phyloP scores from a whole-genome alignment of 2,888 invertebrate species.

The Azorinus chamasolen region DNA sequence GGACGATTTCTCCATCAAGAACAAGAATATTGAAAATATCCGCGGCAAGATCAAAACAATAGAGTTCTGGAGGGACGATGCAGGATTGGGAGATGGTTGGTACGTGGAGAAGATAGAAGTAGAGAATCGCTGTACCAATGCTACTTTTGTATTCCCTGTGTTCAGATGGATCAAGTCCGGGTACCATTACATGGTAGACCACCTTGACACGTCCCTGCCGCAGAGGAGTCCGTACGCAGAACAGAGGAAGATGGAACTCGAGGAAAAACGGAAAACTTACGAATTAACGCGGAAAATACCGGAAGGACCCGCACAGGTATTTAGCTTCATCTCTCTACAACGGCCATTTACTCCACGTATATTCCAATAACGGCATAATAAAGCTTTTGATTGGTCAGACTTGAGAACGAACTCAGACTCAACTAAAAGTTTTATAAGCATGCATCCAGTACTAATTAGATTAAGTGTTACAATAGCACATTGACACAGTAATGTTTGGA shows the following conservation, averaged over 20 bases:
- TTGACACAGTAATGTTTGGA: too few species aligned
- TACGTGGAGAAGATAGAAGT: slow-evolving; percentile 83
- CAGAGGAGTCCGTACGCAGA: slow-evolving; percentile 84
- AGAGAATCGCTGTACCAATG: slow-evolving; percentile 62
- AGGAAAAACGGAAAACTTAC: slow-evolving; percentile 79
- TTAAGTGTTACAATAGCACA: too few species aligned
- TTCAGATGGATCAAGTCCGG: slow-evolving; percentile 86
- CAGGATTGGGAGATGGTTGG: slow-evolving; percentile 85
- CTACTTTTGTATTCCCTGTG: slow-evolving; percentile 83
- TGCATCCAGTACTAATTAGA: too few species aligned
- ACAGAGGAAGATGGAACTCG: slow-evolving; percentile 84
- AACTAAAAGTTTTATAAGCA: too few species aligned
- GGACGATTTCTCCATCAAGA: slow-evolving; percentile 73
- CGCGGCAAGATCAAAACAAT: slow-evolving; percentile 72
- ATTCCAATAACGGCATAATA: too few species aligned
- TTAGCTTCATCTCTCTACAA: too few species aligned
- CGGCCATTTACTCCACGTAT: too few species aligned
- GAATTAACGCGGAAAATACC: slow-evolving; percentile 61
- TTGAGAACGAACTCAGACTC: too few species aligned
- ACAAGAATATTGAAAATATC: slow-evolving; percentile 39
- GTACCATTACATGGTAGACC: slow-evolving; percentile 82
- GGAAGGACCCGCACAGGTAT: slow-evolving; percentile 76
- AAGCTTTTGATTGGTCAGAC: too few species aligned
- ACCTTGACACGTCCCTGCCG: slow-evolving; percentile 86
- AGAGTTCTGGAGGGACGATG: slow-evolving; percentile 85